Conservation (phyloP, 2,888 invertebrate species). For the Polydrusus cervinus region DNA sequence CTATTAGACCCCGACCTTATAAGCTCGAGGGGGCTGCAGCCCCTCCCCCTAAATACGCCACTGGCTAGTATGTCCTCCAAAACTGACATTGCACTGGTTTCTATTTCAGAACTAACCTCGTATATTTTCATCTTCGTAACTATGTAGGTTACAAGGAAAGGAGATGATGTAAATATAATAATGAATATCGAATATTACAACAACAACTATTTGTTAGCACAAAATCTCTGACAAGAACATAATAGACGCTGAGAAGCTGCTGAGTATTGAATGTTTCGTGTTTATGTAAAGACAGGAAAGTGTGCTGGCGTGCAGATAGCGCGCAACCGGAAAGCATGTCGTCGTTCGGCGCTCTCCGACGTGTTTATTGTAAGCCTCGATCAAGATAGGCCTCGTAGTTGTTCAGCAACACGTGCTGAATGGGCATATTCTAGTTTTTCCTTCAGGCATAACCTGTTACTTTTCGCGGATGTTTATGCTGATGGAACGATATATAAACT, state of each 20-base stretch:
- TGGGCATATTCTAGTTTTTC: conserved; percentile 58
- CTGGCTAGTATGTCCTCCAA: too few species aligned
- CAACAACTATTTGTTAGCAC: conserved; percentile 22
- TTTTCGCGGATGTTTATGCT: conserved; percentile 47
- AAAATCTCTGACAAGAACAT: conserved; percentile 33
- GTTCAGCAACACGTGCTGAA: conserved; percentile 62
- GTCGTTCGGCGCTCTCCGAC: conserved; percentile 57
- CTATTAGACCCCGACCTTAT: too few species aligned
- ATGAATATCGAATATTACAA: conserved; percentile 28
- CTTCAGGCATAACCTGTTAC: conserved; percentile 58
- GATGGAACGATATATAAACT: conserved; percentile 31
- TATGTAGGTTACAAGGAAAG: conserved; percentile 22
- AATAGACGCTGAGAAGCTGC: conserved; percentile 42
- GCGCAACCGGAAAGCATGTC: conserved; percentile 55
- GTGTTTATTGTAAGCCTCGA: conserved; percentile 61
- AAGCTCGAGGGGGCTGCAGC: too few species aligned
- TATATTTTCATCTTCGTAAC: background rate
- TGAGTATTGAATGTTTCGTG: conserved; percentile 54
- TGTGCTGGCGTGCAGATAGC: conserved; percentile 59
- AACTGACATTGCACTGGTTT: background rate
- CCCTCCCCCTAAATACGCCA: too few species aligned
- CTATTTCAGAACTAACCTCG: background rate
- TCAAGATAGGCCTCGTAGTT: conserved; percentile 59
- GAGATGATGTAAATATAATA: conserved; percentile 18
- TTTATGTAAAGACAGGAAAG: conserved; percentile 60